These are phyloP conservation scores for Cynoglossus semilaevis DNA, from an alignment of 2,113 vertebrate genomes.

Conservation along the genomic window DNA sequence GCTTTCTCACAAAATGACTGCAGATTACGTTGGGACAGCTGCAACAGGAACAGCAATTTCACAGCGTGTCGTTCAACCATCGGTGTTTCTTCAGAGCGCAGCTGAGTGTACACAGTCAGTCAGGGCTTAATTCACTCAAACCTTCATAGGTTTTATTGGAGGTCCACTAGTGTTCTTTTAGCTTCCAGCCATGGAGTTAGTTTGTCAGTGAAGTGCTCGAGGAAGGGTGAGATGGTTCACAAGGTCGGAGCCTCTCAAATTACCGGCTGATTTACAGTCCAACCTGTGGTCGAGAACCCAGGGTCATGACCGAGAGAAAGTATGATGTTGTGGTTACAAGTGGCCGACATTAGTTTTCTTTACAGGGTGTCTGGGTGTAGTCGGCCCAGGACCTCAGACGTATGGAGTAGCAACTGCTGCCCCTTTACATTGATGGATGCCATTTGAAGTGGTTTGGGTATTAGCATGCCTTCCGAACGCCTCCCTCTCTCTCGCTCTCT, in stretches of 20 bases:
- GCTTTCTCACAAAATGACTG: conserved; percentile 10
- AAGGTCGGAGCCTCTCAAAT: conserved; percentile 7
- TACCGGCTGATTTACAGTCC: conserved; percentile 17
- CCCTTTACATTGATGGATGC: not conserved
- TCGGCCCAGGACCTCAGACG: not conserved
- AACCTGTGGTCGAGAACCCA: not conserved
- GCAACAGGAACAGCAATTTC: conserved; percentile 18
- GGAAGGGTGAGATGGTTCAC: not conserved
- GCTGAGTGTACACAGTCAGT: not conserved
- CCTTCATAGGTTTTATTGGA: not conserved
- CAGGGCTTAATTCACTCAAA: not conserved
- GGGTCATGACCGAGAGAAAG: conserved; percentile 3
- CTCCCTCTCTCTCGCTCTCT: not conserved
- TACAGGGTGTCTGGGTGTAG: not conserved
- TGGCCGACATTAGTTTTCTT: not conserved
- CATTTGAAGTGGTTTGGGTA: conserved; percentile 7
- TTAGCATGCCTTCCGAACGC: not conserved
- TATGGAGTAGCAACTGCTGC: not conserved
- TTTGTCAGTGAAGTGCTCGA: not conserved
- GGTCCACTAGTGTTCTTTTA: not conserved
- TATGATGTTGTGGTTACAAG: conserved; percentile 5
- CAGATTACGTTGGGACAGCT: conserved; percentile 26
- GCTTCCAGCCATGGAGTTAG: not conserved
- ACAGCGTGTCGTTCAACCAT: conserved; percentile 10
- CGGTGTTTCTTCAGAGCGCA: conserved; percentile 6